phyloP scores from a whole-genome alignment of 1,140 invertebrate genomes.

The Halictus rubicundus region DNA sequence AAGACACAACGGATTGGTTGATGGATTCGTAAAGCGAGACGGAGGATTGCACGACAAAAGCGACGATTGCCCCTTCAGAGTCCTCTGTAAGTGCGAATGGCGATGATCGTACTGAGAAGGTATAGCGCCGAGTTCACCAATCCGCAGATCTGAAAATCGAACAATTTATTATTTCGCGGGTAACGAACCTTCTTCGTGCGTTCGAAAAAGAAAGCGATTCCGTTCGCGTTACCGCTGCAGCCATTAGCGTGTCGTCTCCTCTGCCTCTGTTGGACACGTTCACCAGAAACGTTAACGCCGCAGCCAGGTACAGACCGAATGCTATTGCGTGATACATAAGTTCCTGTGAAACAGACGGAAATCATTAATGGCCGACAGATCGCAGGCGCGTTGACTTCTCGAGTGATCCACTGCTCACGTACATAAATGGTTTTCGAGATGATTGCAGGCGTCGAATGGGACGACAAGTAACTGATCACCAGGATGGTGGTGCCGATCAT shows the following conservation, averaged over 20 bases:
- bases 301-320: constrained; percentile 85
- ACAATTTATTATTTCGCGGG: constrained; percentile 15
- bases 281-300: constrained; percentile 84
- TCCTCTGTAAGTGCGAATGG: constrained; percentile 86
- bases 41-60: neutral
- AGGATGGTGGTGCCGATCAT: constrained; percentile 89
- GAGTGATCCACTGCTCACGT: constrained; percentile 83
- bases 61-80: constrained; percentile 73
- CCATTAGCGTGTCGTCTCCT: constrained; percentile 84
- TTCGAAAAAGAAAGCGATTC: neutral
- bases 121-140: constrained; percentile 86
- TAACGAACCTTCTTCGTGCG: neutral
- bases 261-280: constrained; percentile 81
- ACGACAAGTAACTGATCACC: constrained; percentile 86
- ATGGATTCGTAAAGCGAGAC: neutral
- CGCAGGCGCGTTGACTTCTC: neutral
- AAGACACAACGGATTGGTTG: too few relatives aligned
- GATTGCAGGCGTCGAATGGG: constrained; percentile 88
- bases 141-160: constrained; percentile 85
- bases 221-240: constrained; percentile 83
- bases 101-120: constrained; percentile 87
- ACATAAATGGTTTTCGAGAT: constrained; percentile 89
- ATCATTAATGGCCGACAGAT: neutral
- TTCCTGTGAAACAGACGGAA: constrained; percentile 83
- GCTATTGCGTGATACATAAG: constrained; percentile 88